Base-by-base conservation (phyloP, 2,888 invertebrate species). In the Meghimatium bilineatum region DNA sequence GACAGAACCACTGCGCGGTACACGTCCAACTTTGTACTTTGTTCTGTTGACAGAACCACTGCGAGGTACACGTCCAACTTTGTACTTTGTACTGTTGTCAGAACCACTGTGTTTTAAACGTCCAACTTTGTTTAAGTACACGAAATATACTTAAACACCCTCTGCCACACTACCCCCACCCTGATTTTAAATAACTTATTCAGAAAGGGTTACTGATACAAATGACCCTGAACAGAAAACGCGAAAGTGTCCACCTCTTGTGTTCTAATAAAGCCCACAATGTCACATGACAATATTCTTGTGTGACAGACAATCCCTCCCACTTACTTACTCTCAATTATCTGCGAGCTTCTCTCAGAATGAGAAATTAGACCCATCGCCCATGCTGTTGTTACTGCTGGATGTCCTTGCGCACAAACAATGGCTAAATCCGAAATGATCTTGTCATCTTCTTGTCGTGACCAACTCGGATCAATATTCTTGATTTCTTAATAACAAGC, bases 301-400 rank as follows among this genome's bases (percentile, higher is more conserved):
- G 44, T 44, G 56, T 56, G 56, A 20, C 56, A 56, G 10, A 14
- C 17, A 56, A 3, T 20, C 29, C 60, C 60, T 29, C 52, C 80
- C 80, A 36, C 72, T 72, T 80, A 80, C 80, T 72, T 80, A 80
- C 72, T 26, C 66, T 74, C 63, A 82, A 75, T 82, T 56, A 75
- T 29, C 74, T 32, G 72, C 63, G 67, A 75, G 74, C 75, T 75
- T 23, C n/a, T 44, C 60, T 75, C 17, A n/a, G 67, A 49, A 36
- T 75, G 82, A 82, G 38, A 82, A 75, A 82, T 82, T 75, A 80
- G 80, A 49, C 29, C 20, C 10, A 20, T 29, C 56, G 80, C 38
- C 72, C 60, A 14, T n/a, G 44, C n/a, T 23, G 23, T 29, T 69
- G 32, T 69, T 32, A 5, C 26, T 26, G n/a, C 49, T 69, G 20